Conservation (phyloP, 2,888 invertebrate genomes). For the Aphidius colemani region DNA sequence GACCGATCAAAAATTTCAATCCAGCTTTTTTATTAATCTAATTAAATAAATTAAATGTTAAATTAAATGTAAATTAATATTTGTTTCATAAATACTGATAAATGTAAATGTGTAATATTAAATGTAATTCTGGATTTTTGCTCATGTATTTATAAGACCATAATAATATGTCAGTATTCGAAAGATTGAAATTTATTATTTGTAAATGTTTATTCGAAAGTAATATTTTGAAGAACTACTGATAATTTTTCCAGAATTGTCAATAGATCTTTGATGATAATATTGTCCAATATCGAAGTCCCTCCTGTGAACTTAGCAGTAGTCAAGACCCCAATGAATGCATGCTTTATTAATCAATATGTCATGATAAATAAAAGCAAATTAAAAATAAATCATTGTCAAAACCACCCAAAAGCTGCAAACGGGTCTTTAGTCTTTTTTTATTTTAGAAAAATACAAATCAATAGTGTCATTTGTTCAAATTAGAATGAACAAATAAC, state of each 20-base stretch:
- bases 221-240: too few species aligned
- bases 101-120: too few species aligned
- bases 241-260: slow-evolving; percentile 17
- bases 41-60: too few species aligned
- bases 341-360: slow-evolving; percentile 45
- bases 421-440: slow-evolving; percentile 58
- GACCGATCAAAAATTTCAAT: too few species aligned
- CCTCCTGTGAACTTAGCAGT: slow-evolving; percentile 62
- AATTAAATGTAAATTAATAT: too few species aligned
- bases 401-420: slow-evolving; percentile 52
- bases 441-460: too few species aligned
- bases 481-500: too few species aligned
- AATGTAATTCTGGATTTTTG: too few species aligned
- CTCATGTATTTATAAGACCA: slow-evolving; percentile 2
- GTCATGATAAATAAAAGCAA: background rate
- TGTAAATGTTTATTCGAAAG: too few species aligned
- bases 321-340: slow-evolving; percentile 54
- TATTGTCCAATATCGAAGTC: slow-evolving; percentile 63
- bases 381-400: slow-evolving; percentile 23
- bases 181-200: slow-evolving; percentile 53
- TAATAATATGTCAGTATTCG: slow-evolving; percentile 29
- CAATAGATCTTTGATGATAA: slow-evolving; percentile 36
- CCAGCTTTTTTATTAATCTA: too few species aligned
- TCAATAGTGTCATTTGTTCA: too few species aligned
- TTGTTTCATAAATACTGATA: too few species aligned